These are phyloP conservation scores for Argya squamiceps DNA, from an alignment of 2,797 vertebrate genomes.

Conservation along the genomic window DNA sequence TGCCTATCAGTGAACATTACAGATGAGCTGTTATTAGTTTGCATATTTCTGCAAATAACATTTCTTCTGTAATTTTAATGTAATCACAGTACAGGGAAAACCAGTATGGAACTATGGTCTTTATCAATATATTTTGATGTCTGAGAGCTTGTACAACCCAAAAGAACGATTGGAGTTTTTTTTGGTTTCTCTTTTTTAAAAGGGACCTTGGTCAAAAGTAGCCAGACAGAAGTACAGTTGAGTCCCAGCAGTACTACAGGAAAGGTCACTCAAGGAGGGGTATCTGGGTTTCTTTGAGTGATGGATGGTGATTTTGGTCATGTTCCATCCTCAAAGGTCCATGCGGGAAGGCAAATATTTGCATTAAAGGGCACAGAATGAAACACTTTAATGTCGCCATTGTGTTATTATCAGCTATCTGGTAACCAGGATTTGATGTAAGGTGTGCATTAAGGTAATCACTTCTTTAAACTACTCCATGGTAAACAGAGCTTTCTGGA, in stretches of 20 bases:
- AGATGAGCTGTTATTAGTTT: background rate
- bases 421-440: background rate
- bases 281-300: background rate
- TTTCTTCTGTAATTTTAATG: background rate
- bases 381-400: background rate
- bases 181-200: background rate
- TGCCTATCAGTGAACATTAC: background rate
- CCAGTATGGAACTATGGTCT: background rate
- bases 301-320: background rate
- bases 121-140: background rate
- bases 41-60: background rate
- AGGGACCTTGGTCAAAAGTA: background rate
- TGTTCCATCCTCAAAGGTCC: background rate
- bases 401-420: background rate
- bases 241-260: background rate
- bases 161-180: rapidly evolving
- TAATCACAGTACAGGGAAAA: background rate
- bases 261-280: background rate
- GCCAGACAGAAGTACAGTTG: background rate
- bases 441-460: background rate
- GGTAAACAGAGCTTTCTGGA: background rate
- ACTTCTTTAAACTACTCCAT: background rate
- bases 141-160: background rate
- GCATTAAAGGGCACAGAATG: background rate
- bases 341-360: background rate